Conservation (phyloP, 2,113 vertebrate genomes). For the Pomatorhinus ruficollis region DNA sequence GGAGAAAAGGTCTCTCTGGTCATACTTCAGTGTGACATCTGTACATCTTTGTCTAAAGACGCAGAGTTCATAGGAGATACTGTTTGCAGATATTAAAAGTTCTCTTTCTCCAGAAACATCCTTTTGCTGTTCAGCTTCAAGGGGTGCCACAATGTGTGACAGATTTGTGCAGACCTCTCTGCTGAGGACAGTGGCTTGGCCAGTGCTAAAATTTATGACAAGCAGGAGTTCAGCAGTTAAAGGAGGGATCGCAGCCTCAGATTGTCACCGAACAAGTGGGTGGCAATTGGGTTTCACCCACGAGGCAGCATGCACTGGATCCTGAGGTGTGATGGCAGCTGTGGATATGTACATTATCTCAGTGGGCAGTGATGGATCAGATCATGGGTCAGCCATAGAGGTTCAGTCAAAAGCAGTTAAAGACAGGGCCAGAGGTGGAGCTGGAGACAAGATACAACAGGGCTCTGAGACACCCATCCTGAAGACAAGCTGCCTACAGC, state of each 20-base stretch:
- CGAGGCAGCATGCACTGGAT: neutral
- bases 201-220: neutral
- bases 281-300: neutral
- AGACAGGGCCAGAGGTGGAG: neutral
- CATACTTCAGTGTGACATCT: neutral
- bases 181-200: neutral
- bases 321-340: neutral
- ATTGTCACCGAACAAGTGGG: neutral
- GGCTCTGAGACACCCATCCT: neutral
- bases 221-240: neutral
- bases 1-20: neutral
- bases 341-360: neutral
- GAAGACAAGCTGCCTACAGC: neutral
- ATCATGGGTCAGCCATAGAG: neutral
- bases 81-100: neutral
- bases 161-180: neutral
- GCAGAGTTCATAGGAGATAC: neutral
- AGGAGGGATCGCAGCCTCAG: fast-evolving
- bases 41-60: neutral
- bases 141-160: neutral
- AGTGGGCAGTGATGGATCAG: neutral
- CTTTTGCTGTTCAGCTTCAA: neutral
- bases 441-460: fast-evolving
- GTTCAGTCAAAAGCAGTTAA: neutral
- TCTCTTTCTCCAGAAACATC: neutral